Base-by-base conservation (phyloP, 2,888 invertebrate genomes). In the Lepeophtheirus nordmannii region DNA sequence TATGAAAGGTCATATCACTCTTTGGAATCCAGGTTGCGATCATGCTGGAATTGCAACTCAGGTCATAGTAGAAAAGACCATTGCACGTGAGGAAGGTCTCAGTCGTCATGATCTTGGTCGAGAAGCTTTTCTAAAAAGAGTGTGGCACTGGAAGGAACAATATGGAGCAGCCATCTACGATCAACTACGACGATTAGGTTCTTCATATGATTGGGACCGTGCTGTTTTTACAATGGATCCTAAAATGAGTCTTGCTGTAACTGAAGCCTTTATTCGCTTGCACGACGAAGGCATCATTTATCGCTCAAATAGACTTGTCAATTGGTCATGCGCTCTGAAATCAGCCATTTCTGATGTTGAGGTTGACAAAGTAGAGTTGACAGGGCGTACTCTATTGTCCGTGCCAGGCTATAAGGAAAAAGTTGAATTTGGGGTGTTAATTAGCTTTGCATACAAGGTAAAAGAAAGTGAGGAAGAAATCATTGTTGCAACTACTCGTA, bases 41-140 rank as follows among this genome's bases (percentile, higher is more conserved):
- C 98, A 98, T 78, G 98, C 98, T 1, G 98, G 98, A 66, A 98
- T 98, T 71, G 98, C 98, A 1, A 98, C 98, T 0, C 98, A 98
- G 76, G 93, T 96, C 17, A 92, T 98, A 0, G 98, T 99, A 0
- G 98, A 98, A 76, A 97, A 96, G 75, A 87, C 89, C 72, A 73
- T 98, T 7, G 89, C 88, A 87, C 82, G 87, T 41, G 93, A 94
- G 72, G 83, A 86, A 72, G 81, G 85, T 71, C 81, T 86, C 72
- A 87, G 87, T 0, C 81, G 97, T 12, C 92, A 97, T 74, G 91
- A 97, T 73, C 76, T 98, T n/a, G 98, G 98, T 0, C 80, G 97
- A 67, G 90, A 94, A 67, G 84, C 85, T 72, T 99, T 98, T 75
- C 83, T 92, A 67, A 84, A 91, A 71, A 83, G 88, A 74, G 85